Evolutionary conservation across 2,797 vertebrate species (phyloP).

Genomic region (Hypotaenidia okinawae): DNA sequence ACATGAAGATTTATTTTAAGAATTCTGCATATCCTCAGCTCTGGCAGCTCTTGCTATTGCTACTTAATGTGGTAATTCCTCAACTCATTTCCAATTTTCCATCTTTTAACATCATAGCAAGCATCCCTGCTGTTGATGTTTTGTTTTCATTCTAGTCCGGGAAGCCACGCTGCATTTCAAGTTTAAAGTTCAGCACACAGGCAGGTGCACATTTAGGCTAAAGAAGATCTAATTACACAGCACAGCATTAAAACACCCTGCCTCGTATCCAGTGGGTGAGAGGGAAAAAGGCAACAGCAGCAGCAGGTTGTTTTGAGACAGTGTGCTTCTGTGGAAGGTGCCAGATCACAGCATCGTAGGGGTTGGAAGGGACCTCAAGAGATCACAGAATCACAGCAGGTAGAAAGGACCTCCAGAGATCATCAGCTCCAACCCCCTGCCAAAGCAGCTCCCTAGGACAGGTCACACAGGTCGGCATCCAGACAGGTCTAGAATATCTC

Average conservation of each 20-base stretch:
- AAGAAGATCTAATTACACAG: background rate
- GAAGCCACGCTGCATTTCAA: background rate
- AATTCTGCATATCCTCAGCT: background rate
- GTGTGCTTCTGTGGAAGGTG: background rate
- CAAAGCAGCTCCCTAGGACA: too few species aligned
- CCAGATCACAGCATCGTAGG: background rate
- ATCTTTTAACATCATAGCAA: background rate
- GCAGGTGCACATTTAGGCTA: background rate
- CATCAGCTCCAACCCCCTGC: too few species aligned
- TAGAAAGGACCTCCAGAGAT: too few species aligned
- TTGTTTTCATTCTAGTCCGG: background rate
- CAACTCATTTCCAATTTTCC: background rate
- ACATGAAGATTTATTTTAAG: slow-evolving; percentile 4
- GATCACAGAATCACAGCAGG: too few species aligned
- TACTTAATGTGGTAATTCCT: background rate
- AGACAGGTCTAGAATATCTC: too few species aligned
- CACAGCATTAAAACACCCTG: background rate
- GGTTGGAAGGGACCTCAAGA: background rate
- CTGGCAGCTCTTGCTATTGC: background rate
- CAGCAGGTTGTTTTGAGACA: background rate
- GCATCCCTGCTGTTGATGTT: background rate
- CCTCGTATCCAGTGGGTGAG: background rate
- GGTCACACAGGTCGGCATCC: too few species aligned
- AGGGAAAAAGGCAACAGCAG: background rate
- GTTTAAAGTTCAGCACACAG: background rate